A percentile compares a stretch with the other conserved stretches of the same genome.
Evolutionary conservation across 2,113 vertebrate species (phyloP).

Genomic region (Crotalus helleri): DNA sequence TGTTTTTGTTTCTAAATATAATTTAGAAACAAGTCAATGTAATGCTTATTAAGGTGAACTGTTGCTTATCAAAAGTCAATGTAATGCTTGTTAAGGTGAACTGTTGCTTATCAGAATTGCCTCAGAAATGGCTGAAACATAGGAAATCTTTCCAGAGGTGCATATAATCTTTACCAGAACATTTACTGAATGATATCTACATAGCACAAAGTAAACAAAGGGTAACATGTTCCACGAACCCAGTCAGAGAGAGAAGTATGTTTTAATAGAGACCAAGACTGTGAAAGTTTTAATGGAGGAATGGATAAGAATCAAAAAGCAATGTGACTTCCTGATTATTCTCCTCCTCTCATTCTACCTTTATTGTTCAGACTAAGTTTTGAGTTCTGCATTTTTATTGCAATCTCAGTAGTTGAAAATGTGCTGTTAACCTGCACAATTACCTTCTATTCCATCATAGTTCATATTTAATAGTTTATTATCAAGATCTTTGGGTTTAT

Average conservation of each 20-base stretch:
- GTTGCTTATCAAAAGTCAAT: not conserved
- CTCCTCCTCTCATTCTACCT: not conserved
- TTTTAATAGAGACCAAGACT: not conserved
- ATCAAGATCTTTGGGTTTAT: not conserved
- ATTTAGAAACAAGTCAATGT: not conserved
- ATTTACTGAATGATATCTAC: not conserved
- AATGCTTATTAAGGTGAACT: not conserved
- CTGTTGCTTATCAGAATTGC: not conserved
- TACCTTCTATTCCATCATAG: not conserved
- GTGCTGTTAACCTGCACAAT: not conserved
- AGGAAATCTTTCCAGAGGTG: not conserved
- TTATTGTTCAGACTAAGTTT: not conserved
- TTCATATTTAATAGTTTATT: not conserved
- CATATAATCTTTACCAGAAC: not conserved
- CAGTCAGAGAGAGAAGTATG: not conserved
- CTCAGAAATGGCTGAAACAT: not conserved
- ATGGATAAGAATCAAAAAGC: not conserved
- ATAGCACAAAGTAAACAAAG: not conserved
- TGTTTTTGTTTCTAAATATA: not conserved
- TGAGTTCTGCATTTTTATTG: not conserved
- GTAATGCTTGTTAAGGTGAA: not conserved
- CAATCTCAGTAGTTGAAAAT: not conserved
- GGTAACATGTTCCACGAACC: not conserved
- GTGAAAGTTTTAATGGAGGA: not conserved
- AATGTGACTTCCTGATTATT: not conserved